Percentiles rank a stretch among this genome's conserved stretches.
Evolutionary conservation across 2,797 vertebrate species (phyloP).

Genomic region (Crotalus adamanteus): DNA sequence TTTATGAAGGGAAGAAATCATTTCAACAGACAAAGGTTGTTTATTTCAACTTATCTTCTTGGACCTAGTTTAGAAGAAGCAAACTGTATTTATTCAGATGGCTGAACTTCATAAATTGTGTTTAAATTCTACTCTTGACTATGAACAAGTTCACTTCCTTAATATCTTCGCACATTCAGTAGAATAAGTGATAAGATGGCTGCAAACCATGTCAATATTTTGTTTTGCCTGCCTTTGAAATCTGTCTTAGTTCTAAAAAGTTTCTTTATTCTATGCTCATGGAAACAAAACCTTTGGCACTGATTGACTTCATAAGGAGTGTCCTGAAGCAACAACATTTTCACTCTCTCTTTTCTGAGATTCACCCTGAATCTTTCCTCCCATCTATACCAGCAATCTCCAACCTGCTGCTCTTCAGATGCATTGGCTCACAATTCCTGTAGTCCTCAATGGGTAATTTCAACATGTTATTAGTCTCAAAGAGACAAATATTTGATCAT

Average conservation of each 20-base stretch:
- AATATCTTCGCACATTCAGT: background rate
- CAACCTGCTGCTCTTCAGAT: background rate
- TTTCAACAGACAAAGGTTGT: background rate
- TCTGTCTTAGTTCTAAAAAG: background rate
- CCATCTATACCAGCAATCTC: background rate
- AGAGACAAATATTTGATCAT: background rate
- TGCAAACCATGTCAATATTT: background rate
- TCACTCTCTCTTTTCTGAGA: background rate
- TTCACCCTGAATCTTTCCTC: background rate
- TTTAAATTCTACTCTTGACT: background rate
- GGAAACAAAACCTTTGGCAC: background rate
- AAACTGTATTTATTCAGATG: background rate
- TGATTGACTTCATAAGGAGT: background rate
- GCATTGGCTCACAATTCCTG: background rate
- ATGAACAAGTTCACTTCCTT: background rate
- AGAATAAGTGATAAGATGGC: background rate
- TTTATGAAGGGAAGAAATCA: background rate
- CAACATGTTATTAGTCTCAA: background rate
- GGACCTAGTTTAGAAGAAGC: background rate
- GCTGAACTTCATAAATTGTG: background rate
- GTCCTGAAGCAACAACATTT: background rate
- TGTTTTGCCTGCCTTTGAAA: background rate
- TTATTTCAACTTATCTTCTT: conserved; percentile 1
- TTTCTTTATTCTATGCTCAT: background rate
- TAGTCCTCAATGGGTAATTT: background rate